Conservation (phyloP, 2,888 invertebrate species). For the Drosophila dives region DNA sequence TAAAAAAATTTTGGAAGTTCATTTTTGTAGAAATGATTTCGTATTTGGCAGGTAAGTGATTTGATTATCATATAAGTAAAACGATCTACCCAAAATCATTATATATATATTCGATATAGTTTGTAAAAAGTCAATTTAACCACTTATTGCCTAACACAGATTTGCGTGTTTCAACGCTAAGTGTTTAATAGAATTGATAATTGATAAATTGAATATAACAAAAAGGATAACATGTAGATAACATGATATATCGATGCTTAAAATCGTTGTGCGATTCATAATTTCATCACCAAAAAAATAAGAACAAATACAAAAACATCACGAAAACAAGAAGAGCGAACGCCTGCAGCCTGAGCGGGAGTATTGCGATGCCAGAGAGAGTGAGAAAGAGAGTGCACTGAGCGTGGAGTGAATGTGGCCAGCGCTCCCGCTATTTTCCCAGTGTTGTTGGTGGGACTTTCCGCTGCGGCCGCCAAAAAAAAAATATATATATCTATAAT, state of each 20-base stretch:
- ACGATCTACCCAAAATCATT: background rate
- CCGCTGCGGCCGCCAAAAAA: constrained; percentile 48
- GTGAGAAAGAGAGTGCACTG: constrained; percentile 8
- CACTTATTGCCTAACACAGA: background rate
- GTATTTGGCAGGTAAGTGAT: background rate
- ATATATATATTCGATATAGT: background rate
- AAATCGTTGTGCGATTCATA: constrained; percentile 15
- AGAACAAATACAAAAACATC: constrained; percentile 32
- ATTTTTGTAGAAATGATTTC: background rate
- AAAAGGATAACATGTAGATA: constrained; percentile 4
- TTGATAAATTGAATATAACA: no score
- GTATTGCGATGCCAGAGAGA: background rate
- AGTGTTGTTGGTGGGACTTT: constrained; percentile 65
- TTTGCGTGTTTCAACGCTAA: background rate
- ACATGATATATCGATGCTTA: constrained; percentile 1
- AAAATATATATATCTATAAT: background rate
- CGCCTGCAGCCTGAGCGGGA: constrained; percentile 3
- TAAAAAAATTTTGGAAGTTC: background rate
- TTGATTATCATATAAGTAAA: background rate
- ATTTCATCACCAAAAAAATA: constrained; percentile 27
- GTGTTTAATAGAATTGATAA: no score
- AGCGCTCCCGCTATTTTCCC: constrained; percentile 65
- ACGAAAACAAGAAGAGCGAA: constrained; percentile 12
- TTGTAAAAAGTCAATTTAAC: background rate
- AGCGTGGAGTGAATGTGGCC: constrained; percentile 16